Percentiles rank a stretch among this genome's conserved stretches.
phyloP scores from a whole-genome alignment of 2,113 vertebrate genomes.

The Ciconia stormi region DNA sequence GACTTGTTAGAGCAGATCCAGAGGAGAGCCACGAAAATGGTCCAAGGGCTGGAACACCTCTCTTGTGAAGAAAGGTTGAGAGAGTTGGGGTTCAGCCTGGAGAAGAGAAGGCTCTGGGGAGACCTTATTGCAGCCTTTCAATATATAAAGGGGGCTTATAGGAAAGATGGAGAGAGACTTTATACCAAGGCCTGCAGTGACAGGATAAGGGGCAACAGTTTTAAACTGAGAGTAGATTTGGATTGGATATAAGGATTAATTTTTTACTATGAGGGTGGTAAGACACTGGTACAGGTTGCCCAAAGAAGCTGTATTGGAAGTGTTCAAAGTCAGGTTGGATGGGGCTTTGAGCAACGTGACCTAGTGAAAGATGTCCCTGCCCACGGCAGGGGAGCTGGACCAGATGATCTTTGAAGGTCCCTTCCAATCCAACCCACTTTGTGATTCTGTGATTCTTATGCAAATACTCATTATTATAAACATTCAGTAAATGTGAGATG shows the following conservation, averaged over 20 bases:
- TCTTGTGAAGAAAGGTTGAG: not conserved
- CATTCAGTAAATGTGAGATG: not conserved
- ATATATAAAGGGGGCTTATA: not conserved
- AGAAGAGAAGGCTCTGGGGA: not conserved
- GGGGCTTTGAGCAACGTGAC: not conserved
- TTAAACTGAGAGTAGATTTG: not conserved
- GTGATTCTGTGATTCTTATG: not conserved
- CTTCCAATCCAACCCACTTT: not conserved
- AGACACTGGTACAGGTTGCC: not conserved
- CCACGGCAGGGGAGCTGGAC: not conserved
- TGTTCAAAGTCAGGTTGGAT: not conserved
- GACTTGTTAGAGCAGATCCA: not conserved
- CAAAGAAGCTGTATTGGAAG: not conserved
- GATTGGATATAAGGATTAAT: not conserved
- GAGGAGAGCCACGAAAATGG: not conserved
- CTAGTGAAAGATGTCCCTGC: not conserved
- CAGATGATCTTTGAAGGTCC: not conserved
- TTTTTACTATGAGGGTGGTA: not conserved
- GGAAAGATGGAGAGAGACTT: not conserved
- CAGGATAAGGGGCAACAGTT: not conserved
- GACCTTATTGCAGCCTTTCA: not conserved
- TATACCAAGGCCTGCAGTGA: not conserved
- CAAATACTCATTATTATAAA: not conserved
- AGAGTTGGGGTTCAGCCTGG: not conserved
- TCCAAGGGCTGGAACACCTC: fast-evolving